Base-by-base conservation (phyloP, 2,113 vertebrate genomes). In the Tauraco erythrolophus region DNA sequence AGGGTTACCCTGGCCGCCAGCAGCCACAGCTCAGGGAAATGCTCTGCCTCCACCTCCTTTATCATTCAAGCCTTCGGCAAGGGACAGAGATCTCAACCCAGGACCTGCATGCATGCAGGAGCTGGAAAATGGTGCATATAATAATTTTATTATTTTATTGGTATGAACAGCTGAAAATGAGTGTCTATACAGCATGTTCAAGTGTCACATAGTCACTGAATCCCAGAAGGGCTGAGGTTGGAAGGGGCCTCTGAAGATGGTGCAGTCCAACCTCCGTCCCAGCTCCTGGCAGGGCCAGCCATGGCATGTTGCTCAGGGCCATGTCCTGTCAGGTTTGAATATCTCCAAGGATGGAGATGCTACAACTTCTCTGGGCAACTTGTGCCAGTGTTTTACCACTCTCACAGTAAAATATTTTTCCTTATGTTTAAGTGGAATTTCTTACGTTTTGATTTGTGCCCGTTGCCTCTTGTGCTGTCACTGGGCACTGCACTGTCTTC, bases 161-260 rank as follows among this genome's bases (percentile, higher is more conserved):
- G 9, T 78, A 21, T 27, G 7, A 71, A 71, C 27, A 60, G 19
- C 19, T 83, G 43, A 86, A 86, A 84, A 76, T 35, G 3, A 58
- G 12, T 39, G 7, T 37, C 51, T 56, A 16, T 62, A 23, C 60
- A 75, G 27, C 54, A 23, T 4, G 4, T 48, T 72, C 22, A 57
- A 78, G 27, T 10, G 10, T 66, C 41, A 30, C 22, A 69, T 2
- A 13, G 7, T 56, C 60, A 75, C 15, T 0, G 0, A 54, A 30
- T 69, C 28, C 5, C 33, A 27, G 33, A 76, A 60, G 5, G 25
- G 19, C 35, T 69, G 27, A 78, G 7, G 14, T 14, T 58, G 39
- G 33, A 68, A 46, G 60, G 11, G 43, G 9, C 30, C 4, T 53
- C 30, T 37, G 81, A 31, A 64, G 15, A 33, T 28, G 24, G 4